These are phyloP conservation scores for Chesias legatella DNA, from an alignment of 2,888 invertebrate genomes.

Conservation along the genomic window DNA sequence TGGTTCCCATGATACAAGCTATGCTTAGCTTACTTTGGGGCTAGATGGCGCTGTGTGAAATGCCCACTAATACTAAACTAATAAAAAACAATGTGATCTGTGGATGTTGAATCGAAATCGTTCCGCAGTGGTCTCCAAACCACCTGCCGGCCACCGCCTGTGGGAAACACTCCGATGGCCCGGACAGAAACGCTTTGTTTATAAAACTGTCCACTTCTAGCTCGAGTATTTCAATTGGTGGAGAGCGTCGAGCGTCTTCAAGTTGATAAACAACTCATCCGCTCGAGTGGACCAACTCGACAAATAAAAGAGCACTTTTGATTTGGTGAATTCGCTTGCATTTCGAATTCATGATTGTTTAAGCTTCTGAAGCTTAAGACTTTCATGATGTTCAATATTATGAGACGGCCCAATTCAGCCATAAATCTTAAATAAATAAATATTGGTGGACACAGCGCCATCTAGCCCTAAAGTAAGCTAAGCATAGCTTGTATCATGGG, in stretches of 20 bases:
- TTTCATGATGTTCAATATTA: constrained; percentile 45
- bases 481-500: too few relatives aligned
- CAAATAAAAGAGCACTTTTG: constrained; percentile 32
- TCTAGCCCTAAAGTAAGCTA: too few relatives aligned
- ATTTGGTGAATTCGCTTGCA: constrained; percentile 42
- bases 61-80: too few relatives aligned
- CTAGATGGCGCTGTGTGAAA: too few relatives aligned
- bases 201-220: constrained; percentile 77
- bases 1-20: too few relatives aligned
- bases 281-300: constrained; percentile 35
- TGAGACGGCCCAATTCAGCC: constrained; percentile 45
- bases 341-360: constrained; percentile 53
- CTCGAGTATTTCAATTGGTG: constrained; percentile 53
- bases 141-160: constrained; percentile 63
- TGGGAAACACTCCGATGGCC: constrained; percentile 72
- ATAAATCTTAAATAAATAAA: too few relatives aligned
- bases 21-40: too few relatives aligned
- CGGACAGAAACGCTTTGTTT: constrained; percentile 69
- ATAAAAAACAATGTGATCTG: constrained; percentile 39
- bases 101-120: too few relatives aligned
- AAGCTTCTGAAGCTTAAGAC: constrained; percentile 51
- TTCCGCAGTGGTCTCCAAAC: constrained; percentile 47
- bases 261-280: constrained; percentile 59
- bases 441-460: too few relatives aligned
- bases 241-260: constrained; percentile 46